phyloP scores from a whole-genome alignment of 2,797 vertebrate genomes.

The Epinephelus awoara region DNA sequence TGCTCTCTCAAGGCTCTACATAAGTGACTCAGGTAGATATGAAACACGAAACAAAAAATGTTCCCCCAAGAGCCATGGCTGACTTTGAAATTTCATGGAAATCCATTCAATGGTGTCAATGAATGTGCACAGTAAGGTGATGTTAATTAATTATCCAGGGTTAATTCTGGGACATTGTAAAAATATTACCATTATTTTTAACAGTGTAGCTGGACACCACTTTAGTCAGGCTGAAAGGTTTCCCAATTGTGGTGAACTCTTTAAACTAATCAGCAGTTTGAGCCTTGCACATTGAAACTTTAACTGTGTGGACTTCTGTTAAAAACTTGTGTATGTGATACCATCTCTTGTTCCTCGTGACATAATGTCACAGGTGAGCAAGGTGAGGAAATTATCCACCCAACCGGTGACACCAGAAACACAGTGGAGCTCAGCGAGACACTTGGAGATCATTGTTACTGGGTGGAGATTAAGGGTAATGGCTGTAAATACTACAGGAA shows the following conservation, averaged over 20 bases:
- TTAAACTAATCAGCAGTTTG: neutral
- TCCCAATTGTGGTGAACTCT: neutral
- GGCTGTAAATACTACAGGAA: conserved; percentile 73
- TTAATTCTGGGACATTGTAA: neutral
- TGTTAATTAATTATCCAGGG: neutral
- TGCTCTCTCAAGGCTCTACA: conserved; percentile 64
- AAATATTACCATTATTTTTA: neutral
- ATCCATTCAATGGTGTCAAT: neutral
- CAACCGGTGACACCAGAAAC: conserved; percentile 33
- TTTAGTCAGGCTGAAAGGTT: neutral
- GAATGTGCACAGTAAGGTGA: neutral
- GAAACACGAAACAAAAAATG: neutral
- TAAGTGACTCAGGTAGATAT: conserved; percentile 71
- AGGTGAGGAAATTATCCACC: conserved; percentile 43
- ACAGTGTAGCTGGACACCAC: neutral
- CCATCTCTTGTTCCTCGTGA: neutral
- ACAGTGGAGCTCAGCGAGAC: conserved; percentile 53
- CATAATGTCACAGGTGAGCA: conserved; percentile 51
- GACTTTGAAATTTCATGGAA: neutral
- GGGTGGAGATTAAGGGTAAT: conserved; percentile 68
- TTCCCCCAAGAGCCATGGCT: neutral
- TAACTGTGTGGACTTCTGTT: neutral
- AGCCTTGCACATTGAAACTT: neutral
- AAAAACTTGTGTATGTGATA: neutral
- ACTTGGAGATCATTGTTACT: conserved; percentile 44